Base-by-base conservation (phyloP, 2,797 vertebrate genomes). In the Diceros bicornis region DNA sequence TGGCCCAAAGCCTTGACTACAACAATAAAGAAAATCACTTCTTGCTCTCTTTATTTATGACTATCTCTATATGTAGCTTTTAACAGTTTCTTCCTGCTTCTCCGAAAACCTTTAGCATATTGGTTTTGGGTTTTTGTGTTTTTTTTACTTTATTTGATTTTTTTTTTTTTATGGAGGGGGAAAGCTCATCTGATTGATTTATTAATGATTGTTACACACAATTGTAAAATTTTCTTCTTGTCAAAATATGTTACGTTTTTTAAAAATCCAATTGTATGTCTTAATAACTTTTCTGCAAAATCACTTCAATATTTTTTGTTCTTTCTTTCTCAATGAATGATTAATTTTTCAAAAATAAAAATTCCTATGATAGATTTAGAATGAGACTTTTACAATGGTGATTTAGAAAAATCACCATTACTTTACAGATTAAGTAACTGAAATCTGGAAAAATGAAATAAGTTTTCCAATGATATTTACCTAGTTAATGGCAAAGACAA, bases 381-480 rank as follows among this genome's bases (percentile, higher is more conserved):
- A 82, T 74, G 23, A 69, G 5, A 62, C 14, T 6, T 52, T 7
- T 89, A n/a, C 41, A 41, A 41, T 41, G 41, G 41, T 41, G 41
- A 41, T 41, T 41, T 41, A 41, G 37, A 90, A 89, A 84, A 68
- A 41, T n/a, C 44, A 81, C 44, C 20, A 57, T 83, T 77, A 71
- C 96, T 94, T 83, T 78, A 74, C 8, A 82, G 25, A 83, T 41
- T 52, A 89, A 62, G 3, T 86, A 50, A 62, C 17, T 90, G 14
- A 97, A 84, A 87, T 85, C 11, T 94, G 23, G 13, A 61, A 90
- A 96, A 86, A 20, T 29, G 0, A 95, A 89, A 59, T 47, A n/a
- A 52, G 2, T 64, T 97, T 94, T 69, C 8, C 4, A 92, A 47
- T 77, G 50, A 72, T 57, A 29, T 93, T 62, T 77, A n/a, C 17